Conservation (phyloP, 37 sponge, comb jelly and placozoan species). For the Hexactinellida sp. region DNA sequence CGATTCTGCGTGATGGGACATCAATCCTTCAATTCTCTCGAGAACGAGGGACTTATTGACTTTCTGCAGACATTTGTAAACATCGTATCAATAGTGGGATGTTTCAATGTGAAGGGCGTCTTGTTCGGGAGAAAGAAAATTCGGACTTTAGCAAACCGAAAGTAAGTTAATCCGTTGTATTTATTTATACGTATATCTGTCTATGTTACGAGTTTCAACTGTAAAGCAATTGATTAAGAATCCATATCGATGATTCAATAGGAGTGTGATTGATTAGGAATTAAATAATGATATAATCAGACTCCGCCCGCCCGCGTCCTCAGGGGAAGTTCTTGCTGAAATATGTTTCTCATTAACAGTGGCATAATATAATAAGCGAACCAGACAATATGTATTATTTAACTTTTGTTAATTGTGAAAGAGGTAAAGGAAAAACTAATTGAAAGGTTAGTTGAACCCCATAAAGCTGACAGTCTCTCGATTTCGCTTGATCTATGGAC, state of each 20-base stretch:
- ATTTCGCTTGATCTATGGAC: background rate
- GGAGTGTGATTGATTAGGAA: background rate
- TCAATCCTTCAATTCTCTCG: background rate
- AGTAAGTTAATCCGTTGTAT: background rate
- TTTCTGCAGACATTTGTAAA: background rate
- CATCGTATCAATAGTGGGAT: background rate
- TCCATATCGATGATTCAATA: background rate
- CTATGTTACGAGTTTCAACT: background rate
- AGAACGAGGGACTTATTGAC: background rate
- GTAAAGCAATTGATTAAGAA: background rate
- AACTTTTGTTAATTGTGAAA: background rate
- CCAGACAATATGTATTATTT: background rate
- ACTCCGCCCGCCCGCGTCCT: background rate
- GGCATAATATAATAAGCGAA: background rate
- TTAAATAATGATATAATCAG: background rate
- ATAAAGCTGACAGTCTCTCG: background rate
- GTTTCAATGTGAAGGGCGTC: background rate
- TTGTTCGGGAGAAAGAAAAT: background rate
- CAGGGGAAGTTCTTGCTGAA: background rate
- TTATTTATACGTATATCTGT: background rate
- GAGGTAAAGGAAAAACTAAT: background rate
- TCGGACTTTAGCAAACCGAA: background rate
- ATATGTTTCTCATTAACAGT: background rate
- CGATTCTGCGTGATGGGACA: background rate
- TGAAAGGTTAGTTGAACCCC: background rate